Base-by-base conservation (phyloP, 2,113 vertebrate species). In the Heterocephalus glaber region DNA sequence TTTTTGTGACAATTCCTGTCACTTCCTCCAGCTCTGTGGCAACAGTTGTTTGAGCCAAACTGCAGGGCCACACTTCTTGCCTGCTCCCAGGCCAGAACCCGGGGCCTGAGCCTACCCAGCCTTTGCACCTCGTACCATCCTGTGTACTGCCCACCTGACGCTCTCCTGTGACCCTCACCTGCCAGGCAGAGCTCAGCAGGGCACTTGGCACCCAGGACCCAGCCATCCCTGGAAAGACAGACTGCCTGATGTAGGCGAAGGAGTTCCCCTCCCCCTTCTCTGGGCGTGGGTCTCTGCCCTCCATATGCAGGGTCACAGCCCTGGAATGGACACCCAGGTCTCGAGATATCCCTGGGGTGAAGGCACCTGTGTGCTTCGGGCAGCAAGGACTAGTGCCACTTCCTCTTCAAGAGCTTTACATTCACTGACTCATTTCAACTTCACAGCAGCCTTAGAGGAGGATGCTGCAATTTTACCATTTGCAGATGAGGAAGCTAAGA, bases 11-110 rank as follows among this genome's bases (percentile, higher is more conserved):
- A 33, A 3, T 87, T 92, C 52, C 70, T 82, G 54, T 87, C 35
- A 66, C 63, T 85, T 81, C 74, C 79, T 82, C n/a, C 81, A 5
- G 52, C 58, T 95, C 92, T 44, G 65, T 65, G 22, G 44, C 61
- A 95, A 52, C 9, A 1, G 49, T 58, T 28, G 14, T 79, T 89
- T 84, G 68, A 93, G 79, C 54, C 72, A 79, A 80, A 92, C 58
- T 68, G 33, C 56, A 49, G 68, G 60, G n/a, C 80, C 17, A 5
- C 0, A 30, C 30, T 90, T 93, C 61, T 41, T 3, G 1, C 54
- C 65, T 52, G n/a, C 72, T 49, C 70, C 26, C 65, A 65, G 19
- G 41, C 14, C 24, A 4, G 60, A n/a, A 14, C 47, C 54, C n/a
- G 52, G 85, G 60, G 60, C 16, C 38, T 26, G 44, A 86, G 33